A percentile compares a stretch with the other conserved stretches of the same genome.
Conservation (phyloP, 2,888 invertebrate species). For the Sepioteuthis lessoniana region DNA sequence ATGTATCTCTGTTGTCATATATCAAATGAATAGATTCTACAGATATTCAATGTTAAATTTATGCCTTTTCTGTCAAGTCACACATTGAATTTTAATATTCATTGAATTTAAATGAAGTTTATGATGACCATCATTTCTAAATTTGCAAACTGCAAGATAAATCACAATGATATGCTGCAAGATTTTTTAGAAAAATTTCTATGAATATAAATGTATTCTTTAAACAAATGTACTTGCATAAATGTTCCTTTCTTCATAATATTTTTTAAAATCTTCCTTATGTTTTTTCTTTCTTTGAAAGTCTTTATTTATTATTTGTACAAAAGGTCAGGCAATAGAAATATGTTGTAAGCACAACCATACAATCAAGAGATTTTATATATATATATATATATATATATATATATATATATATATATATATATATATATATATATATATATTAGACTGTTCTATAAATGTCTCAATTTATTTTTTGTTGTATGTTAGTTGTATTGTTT, state of each 20-base stretch:
- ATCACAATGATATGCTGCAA: background rate
- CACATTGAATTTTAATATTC: background rate
- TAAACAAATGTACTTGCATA: background rate
- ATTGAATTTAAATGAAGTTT: background rate
- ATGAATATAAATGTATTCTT: background rate
- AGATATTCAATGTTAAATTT: no score
- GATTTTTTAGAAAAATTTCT: background rate
- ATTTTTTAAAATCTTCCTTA: background rate
- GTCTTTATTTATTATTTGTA: background rate
- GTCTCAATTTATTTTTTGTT: background rate
- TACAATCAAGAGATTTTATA: conserved; percentile 8
- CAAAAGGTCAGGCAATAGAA: background rate
- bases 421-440: no score
- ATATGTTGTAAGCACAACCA: background rate
- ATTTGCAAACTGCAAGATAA: background rate
- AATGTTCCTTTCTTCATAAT: background rate
- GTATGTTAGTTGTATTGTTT: background rate
- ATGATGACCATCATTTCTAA: background rate
- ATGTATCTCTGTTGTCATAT: no score
- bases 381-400: no score
- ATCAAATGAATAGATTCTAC: no score
- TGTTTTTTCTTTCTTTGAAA: background rate
- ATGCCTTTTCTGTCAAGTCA: no score
- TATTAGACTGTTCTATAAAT: background rate
- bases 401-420: no score